Evolutionary conservation across 2,113 vertebrate genomes (phyloP), one percentile per base, ranked within the genome.

Genomic region (Microcebus ravelobensis): DNA sequence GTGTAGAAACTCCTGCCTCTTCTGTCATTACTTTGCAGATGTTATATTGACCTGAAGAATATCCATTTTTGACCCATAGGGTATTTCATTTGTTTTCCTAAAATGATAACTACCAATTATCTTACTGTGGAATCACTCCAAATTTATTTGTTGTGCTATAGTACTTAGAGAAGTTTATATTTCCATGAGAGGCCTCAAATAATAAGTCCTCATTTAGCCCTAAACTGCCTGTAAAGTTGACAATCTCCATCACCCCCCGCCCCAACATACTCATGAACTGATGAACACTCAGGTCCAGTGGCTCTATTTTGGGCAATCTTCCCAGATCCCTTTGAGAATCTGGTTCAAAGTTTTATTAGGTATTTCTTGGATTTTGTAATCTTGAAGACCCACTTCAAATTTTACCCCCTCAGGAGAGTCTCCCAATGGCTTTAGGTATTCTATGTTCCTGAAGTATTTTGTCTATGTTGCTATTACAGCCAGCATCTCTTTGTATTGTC

Each of bases 1-100:
- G 61, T 55, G 34, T 52, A 23, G 48, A 55, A 31, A 20, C 39
- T 63, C 25, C 2, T 63, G 23, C 29, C 8, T 23, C 1, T 36
- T 65, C 36, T 48, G 1, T 74, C n/a, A 6, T 90, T 61, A 65
- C 59, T 77, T 63, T 57, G 15, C 20, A 84, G 45, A 36, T 84
- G 71, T 42, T 76, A 50, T 27, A 45, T 61, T 76, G n/a, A 88
- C 23, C 45, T 61, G 20, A 90, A 94, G 65, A 88, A 45, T 67
- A 29, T 68, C 13, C 31, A 59, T 74, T 95, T 77, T 68, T 95
- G 81, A 74, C 31, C 92, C 52, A 42, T 68, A 71, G 91, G 4
- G 1, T 80, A 83, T 50, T 95, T 65, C 12, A 61, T 97, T 96
- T 96, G 52, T 89, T 96, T 97, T 91, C 36, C 20, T 52, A 81